Evolutionary conservation across 1,140 invertebrate genomes (phyloP).

Genomic region (Drosophila ohnishii): DNA sequence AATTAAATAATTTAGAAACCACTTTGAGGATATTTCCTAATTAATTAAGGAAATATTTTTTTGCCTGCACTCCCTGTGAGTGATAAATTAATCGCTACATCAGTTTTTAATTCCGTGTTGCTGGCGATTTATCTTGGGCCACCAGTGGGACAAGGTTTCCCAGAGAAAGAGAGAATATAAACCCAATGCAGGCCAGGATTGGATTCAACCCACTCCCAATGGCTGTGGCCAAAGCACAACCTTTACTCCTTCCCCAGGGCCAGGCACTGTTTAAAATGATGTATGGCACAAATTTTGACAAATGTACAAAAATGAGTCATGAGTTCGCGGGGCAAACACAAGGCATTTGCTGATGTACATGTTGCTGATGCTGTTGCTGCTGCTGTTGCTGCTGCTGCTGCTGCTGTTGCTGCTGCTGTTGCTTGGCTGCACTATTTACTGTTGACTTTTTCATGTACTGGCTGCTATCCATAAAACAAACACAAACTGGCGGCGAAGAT

Average conservation of each 20-base stretch:
- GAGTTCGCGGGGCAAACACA: slow-evolving; percentile 75
- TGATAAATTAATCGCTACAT: slow-evolving; percentile 83
- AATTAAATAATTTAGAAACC: no score
- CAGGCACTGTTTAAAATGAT: slow-evolving; percentile 77
- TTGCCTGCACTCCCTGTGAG: slow-evolving; percentile 50
- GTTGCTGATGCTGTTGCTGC: slow-evolving; percentile 24
- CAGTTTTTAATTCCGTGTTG: slow-evolving; percentile 83
- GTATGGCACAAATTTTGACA: slow-evolving; percentile 81
- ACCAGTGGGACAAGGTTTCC: slow-evolving; percentile 37
- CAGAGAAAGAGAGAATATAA: not conserved
- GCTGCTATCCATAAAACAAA: slow-evolving; percentile 68
- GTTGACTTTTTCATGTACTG: slow-evolving; percentile 78
- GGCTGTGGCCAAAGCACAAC: slow-evolving; percentile 19
- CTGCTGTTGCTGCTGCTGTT: slow-evolving; percentile 30
- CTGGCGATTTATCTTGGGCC: slow-evolving; percentile 76
- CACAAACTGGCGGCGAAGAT: slow-evolving; percentile 58
- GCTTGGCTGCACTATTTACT: slow-evolving; percentile 65
- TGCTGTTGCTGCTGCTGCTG: slow-evolving; percentile 6
- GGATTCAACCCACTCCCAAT: slow-evolving; percentile 5
- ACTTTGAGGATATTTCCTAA: no score
- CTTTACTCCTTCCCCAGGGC: slow-evolving; percentile 14
- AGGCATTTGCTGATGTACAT: slow-evolving; percentile 43
- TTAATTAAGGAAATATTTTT: no score
- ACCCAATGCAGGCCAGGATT: slow-evolving; percentile 28
- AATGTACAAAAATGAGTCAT: slow-evolving; percentile 83